phyloP scores from a whole-genome alignment of 2,113 vertebrate species.

The Ivindomyrus marchei region DNA sequence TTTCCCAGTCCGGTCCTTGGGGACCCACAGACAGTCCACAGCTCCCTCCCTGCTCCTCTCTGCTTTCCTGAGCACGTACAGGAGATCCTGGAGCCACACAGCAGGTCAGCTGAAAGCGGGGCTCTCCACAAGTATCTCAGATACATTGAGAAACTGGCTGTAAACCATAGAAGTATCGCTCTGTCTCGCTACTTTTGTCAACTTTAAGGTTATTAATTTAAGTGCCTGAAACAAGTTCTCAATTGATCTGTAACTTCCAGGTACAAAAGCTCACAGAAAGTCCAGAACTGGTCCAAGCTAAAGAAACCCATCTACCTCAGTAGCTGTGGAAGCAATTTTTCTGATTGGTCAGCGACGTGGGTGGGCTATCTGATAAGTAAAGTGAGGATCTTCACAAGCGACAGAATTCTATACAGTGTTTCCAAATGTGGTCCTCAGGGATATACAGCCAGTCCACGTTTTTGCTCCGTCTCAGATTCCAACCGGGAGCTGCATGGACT shows the following conservation, averaged over 20 bases:
- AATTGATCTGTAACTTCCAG: slow-evolving; percentile 52
- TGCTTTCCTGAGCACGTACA: slow-evolving; percentile 93
- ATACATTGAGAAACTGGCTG: background rate
- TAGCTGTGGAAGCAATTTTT: slow-evolving; percentile 83
- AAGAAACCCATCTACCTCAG: slow-evolving; percentile 91
- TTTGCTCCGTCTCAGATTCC: background rate
- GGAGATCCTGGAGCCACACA: slow-evolving; percentile 94
- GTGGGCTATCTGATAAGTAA: slow-evolving; percentile 94
- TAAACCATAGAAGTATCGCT: background rate
- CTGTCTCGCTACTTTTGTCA: background rate
- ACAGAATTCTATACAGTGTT: background rate
- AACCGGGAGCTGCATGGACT: background rate
- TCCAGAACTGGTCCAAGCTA: slow-evolving; percentile 84
- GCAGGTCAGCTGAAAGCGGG: slow-evolving; percentile 47
- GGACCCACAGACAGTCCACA: background rate
- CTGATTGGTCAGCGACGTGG: slow-evolving; percentile 95
- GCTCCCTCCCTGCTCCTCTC: slow-evolving; percentile 35
- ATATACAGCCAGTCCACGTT: background rate
- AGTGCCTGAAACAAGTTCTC: background rate
- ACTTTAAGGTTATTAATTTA: background rate
- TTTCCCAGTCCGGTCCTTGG: background rate
- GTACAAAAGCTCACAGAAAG: slow-evolving; percentile 93
- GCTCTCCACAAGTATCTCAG: background rate
- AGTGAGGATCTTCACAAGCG: slow-evolving; percentile 52
- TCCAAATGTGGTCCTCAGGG: background rate